Evolutionary conservation across 2,888 invertebrate genomes (phyloP).

Genomic region (Pedicia rivosa): DNA sequence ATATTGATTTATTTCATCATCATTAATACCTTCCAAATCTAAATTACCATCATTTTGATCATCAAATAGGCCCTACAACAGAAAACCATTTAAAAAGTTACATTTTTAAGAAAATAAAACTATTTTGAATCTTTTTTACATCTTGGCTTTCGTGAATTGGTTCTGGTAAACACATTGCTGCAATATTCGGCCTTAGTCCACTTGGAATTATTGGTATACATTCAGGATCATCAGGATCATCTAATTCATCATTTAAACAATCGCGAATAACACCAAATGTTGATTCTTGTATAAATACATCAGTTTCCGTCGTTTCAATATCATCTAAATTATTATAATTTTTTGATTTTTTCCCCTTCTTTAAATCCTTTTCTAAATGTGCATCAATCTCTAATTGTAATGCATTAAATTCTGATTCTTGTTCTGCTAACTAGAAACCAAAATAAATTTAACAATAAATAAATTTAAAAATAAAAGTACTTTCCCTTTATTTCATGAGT

Average conservation of each 20-base stretch:
- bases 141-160: conserved; percentile 30
- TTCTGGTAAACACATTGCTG: conserved; percentile 57
- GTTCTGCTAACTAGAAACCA: conserved; percentile 33
- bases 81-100: neutral
- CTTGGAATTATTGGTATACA: conserved; percentile 12
- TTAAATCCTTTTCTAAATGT: conserved; percentile 53
- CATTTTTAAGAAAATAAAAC: neutral
- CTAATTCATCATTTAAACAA: conserved; percentile 21
- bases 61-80: conserved; percentile 10
- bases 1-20: conserved; percentile 76
- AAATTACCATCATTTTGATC: conserved; percentile 34
- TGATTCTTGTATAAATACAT: conserved; percentile 32
- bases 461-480: too few relatives aligned
- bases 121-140: too few relatives aligned
- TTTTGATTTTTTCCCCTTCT: conserved; percentile 26
- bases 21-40: conserved; percentile 62
- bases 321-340: conserved; percentile 16
- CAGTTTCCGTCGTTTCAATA: conserved; percentile 28
- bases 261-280: conserved; percentile 31
- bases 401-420: conserved; percentile 49
- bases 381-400: conserved; percentile 77
- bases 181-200: conserved; percentile 49
- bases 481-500: too few relatives aligned
- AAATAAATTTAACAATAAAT: too few relatives aligned
- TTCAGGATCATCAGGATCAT: conserved; percentile 9